Evolutionary conservation across 2,797 vertebrate genomes (phyloP).

Genomic region (Tokudaia muenninki): DNA sequence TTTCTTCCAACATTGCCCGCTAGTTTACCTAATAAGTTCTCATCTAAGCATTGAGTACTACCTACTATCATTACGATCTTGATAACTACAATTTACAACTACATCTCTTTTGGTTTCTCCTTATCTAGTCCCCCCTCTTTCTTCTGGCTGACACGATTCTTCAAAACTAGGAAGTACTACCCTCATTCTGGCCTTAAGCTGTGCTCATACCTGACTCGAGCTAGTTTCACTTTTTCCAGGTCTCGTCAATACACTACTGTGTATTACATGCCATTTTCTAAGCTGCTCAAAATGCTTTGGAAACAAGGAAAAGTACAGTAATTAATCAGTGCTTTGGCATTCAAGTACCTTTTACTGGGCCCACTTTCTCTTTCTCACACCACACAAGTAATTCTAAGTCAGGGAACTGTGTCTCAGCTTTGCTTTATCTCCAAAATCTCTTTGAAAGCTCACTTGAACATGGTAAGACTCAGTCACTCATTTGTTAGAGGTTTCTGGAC

Average conservation of each 20-base stretch:
- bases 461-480: background rate
- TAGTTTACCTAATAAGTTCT: fast-evolving
- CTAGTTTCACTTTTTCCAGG: background rate
- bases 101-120: fast-evolving
- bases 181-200: background rate
- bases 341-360: background rate
- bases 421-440: background rate
- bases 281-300: background rate
- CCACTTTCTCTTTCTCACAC: background rate
- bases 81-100: background rate
- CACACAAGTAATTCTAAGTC: background rate
- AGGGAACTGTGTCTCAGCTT: background rate
- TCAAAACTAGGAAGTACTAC: background rate
- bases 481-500: background rate
- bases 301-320: background rate
- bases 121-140: background rate
- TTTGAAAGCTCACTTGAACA: background rate
- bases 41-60: background rate
- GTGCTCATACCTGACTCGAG: fast-evolving
- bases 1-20: background rate
- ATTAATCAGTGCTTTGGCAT: background rate
- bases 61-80: background rate
- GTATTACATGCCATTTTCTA: background rate
- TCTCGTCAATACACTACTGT: background rate
- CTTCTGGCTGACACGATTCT: background rate